A percentile compares a stretch with the other conserved stretches of the same genome.
Evolutionary conservation across 2,113 vertebrate genomes (phyloP).

Genomic region (Podarcis raffonei): DNA sequence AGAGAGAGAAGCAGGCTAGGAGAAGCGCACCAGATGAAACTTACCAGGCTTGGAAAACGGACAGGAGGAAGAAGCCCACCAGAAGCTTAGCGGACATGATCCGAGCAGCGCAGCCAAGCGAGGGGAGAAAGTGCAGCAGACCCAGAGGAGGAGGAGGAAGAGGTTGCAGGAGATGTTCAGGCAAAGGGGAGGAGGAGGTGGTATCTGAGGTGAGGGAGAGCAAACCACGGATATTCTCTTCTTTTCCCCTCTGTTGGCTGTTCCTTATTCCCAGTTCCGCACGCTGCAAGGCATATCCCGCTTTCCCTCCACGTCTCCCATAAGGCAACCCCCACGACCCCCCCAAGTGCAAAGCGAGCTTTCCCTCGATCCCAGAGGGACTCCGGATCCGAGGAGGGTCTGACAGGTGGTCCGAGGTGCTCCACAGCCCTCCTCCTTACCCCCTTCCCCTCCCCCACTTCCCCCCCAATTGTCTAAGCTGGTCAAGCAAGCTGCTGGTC

Average conservation of each 20-base stretch:
- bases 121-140: constrained; percentile 64
- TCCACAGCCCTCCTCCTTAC: neutral
- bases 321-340: constrained; percentile 8
- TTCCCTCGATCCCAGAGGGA: constrained; percentile 68
- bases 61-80: constrained; percentile 81
- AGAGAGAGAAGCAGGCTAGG: neutral
- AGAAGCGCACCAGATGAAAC: constrained; percentile 59
- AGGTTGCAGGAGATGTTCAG: constrained; percentile 33
- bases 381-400: constrained; percentile 43
- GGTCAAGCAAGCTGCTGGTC: constrained; percentile 56
- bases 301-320: constrained; percentile 14
- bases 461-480: constrained; percentile 31
- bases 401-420: constrained; percentile 53
- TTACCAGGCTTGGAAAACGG: constrained; percentile 86
- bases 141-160: neutral
- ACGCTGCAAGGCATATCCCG: constrained; percentile 27
- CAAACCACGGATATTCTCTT: too few species aligned
- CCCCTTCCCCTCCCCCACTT: neutral
- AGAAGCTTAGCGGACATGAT: constrained; percentile 84
- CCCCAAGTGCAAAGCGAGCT: constrained; percentile 29
- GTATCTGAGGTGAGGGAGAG: constrained; percentile 6
- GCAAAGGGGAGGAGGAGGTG: neutral
- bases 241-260: too few species aligned
- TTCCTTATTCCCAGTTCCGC: constrained; percentile 33
- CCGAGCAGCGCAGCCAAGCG: constrained; percentile 40